A percentile compares a stretch with the other conserved stretches of the same genome.
phyloP scores from a whole-genome alignment of 1,140 invertebrate genomes.

The Metopolophium dirhodum region DNA sequence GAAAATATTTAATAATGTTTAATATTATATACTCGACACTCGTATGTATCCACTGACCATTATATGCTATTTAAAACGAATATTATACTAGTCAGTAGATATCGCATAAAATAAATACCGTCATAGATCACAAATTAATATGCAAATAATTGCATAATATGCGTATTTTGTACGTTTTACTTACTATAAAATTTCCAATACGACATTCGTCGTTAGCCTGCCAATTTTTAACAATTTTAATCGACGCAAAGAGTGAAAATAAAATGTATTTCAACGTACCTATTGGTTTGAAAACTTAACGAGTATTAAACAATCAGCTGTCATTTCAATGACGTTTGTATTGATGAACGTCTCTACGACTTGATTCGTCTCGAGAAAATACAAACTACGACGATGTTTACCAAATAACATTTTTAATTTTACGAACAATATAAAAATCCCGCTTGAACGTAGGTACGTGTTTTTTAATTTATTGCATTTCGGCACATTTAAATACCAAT shows the following conservation, averaged over 20 bases:
- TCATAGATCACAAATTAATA: not conserved
- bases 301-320: not conserved
- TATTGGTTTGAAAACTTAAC: not conserved
- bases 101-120: no score
- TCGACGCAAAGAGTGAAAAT: not conserved
- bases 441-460: not conserved
- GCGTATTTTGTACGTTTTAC: not conserved
- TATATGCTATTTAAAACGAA: not conserved
- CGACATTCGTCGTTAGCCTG: not conserved
- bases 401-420: not conserved
- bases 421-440: not conserved
- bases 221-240: not conserved
- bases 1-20: no score
- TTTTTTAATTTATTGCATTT: not conserved
- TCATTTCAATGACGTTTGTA: not conserved
- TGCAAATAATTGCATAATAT: not conserved
- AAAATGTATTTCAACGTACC: not conserved
- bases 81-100: not conserved
- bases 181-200: not conserved
- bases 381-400: not conserved
- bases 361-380: not conserved
- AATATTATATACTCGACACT: no score
- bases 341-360: not conserved
- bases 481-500: not conserved
- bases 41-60: no score